Base-by-base conservation (phyloP, 1,140 invertebrate genomes). In the Triops cancriformis region DNA sequence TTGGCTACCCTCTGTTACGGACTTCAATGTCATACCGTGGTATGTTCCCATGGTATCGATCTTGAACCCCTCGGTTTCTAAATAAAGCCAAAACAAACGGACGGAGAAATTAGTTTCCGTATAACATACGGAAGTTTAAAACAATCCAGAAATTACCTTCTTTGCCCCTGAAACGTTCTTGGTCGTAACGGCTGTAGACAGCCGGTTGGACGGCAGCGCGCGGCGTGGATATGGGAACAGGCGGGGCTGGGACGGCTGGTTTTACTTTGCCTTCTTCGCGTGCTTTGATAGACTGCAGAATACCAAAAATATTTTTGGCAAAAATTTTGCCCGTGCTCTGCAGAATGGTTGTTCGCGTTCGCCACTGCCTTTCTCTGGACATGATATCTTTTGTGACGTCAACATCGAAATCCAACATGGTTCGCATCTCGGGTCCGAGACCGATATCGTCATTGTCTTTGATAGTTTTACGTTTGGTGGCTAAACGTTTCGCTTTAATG, bases 21-120 rank as follows among this genome's bases (percentile, higher is more conserved):
- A 97, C 86, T 98, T 98, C 1, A 99, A 85, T 0, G 96, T 97
- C 94, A 98, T 96, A 73, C 97, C 97, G 82, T 98, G 95, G 85
- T 97, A 98, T 9, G 97, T 96, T 76, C 96, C 94, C 91, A 96
- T 94, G 2, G 96, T 98, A 85, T 99, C 96, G 83, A 99, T 98
- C 86, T 98, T 96, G 84, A 98, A 98, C 43, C 95, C 97, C 85
- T 97, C 96, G 10, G 96, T 98, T 87, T 98, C 94, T 91, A 84
- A 73, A 83, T 82, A 64, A 79, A 74, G 72, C 51, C 31, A 80
- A 77, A 41, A 73, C 12, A 75, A 76, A 74, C 41, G 26, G 14
- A 23, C 18, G 5, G 73, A 26, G 4, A n/a, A n/a, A 73, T 23
- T 45, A n/a, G 11, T 78, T 28, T 42, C 1, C 43, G 4, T 41